Evolutionary conservation across 2,888 invertebrate species (phyloP).

Genomic region (Odontocolon sp.): DNA sequence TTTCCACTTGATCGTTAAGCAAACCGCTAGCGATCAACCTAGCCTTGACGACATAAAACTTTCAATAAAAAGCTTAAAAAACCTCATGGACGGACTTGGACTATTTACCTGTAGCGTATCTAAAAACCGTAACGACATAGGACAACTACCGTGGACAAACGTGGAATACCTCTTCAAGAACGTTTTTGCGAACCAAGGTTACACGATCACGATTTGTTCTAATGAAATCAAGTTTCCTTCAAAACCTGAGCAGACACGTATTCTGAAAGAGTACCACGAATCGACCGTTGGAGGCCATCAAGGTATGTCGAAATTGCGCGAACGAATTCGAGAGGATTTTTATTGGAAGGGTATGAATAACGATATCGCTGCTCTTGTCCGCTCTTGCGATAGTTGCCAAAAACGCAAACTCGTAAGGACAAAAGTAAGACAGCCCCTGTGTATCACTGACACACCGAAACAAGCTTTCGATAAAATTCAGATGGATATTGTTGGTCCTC

Average conservation of each 20-base stretch:
- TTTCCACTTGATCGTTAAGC: conserved; percentile 17
- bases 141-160: conserved; percentile 5
- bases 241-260: conserved; percentile 3
- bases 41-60: neutral
- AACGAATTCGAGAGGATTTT: conserved; percentile 47
- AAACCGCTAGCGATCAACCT: neutral
- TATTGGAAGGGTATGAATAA: conserved; percentile 56
- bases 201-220: conserved; percentile 37
- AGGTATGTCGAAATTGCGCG: conserved; percentile 38
- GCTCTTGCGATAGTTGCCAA: conserved; percentile 56
- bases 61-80: conserved; percentile 22
- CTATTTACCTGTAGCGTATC: conserved; percentile 28
- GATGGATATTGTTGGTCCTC: conserved; percentile 63
- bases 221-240: conserved; percentile 35
- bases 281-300: conserved; percentile 50
- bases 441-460: conserved; percentile 26
- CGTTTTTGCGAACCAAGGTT: conserved; percentile 23
- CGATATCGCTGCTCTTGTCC: conserved; percentile 52
- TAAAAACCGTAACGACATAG: conserved; percentile 7
- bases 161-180: conserved; percentile 28
- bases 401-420: conserved; percentile 37
- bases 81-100: conserved; percentile 21
- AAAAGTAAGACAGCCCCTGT: conserved; percentile 46
- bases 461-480: conserved; percentile 56
- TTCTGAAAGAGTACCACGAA: conserved; percentile 51